Base-by-base conservation (phyloP, 2,888 invertebrate species). In the Julus scandinavius region DNA sequence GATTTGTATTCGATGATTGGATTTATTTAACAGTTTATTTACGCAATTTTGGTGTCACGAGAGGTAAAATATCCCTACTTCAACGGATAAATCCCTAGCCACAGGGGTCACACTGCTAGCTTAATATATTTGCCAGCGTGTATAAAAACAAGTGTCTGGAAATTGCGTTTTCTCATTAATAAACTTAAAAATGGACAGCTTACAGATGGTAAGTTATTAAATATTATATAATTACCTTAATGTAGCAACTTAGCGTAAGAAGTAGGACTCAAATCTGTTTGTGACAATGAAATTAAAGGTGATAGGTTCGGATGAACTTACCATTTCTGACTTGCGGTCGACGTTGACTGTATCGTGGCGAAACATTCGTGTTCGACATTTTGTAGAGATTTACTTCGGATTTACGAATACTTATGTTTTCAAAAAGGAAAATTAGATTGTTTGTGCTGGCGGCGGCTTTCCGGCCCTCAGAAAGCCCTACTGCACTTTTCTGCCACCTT, bases 171-270 rank as follows among this genome's bases (percentile, higher is more conserved):
- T 63, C 63, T 20, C n/a, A 4, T 63, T n/a, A 63, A 63, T 63
- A 20, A 9, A 20, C 63, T 20, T 63, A 63, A 38, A 50, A 86
- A 87, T 87, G 87, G 87, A 87, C 87, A 87, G 87, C 17, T 40
- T 72, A 87, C 87, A 87, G 41, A 87, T 87, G 87, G 87, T 87
- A 49, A 87, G 80, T 50, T n/a, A 63, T 63, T 5, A 63, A 85
- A 45, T n/a, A 3, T 85, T 40, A 40, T 85, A 40, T 1, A 85
- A n/a, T 40, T 63, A n/a, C 13, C 40, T 85, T 4, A 9, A 40
- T 40, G 13, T 40, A 17, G 7, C 11, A 85, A 3, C 41, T 9
- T 9, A 40, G 63, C 63, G 63, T 9, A 63, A 4, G 63, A n/a
- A 20, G 63, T 20, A 13, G 20, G 40, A 4, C 13, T 85, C 40